Conservation (phyloP, 2,797 vertebrate genomes). For the Macropodus opercularis region DNA sequence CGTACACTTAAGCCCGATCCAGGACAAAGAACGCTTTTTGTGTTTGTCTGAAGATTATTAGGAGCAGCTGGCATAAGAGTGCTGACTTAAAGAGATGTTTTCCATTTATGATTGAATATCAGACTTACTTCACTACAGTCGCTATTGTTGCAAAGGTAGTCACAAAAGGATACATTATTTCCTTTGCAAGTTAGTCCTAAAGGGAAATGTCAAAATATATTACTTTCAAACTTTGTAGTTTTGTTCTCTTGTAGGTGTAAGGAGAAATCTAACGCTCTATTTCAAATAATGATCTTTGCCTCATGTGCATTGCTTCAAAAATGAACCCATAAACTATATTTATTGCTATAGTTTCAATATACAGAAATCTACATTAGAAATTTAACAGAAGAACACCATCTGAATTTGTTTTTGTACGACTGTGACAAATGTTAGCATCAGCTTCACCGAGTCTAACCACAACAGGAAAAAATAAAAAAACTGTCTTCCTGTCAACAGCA, state of each 20-base stretch:
- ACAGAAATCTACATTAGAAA: neutral
- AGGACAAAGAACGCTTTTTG: conserved; percentile 54
- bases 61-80: conserved; percentile 33
- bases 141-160: conserved; percentile 80
- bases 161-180: conserved; percentile 80
- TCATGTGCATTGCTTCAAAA: too few species aligned
- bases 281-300: too few species aligned
- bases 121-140: conserved; percentile 33
- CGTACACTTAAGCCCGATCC: conserved; percentile 42
- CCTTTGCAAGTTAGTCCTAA: conserved; percentile 74
- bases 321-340: too few species aligned
- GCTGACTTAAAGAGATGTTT: conserved; percentile 31
- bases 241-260: too few species aligned
- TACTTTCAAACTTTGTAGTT: too few species aligned
- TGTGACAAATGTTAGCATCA: conserved; percentile 47
- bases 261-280: too few species aligned
- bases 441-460: conserved; percentile 57
- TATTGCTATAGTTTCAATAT: neutral
- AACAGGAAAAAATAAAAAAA: conserved; percentile 65
- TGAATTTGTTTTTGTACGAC: conserved; percentile 38
- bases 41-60: conserved; percentile 32
- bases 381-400: neutral
- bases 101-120: conserved; percentile 29
- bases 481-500: conserved; percentile 54
- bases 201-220: too few species aligned